A percentile compares a stretch with the other conserved stretches of the same genome.
These are phyloP conservation scores for Otocyon megalotis DNA, from an alignment of 2,113 vertebrate genomes.

Conservation along the genomic window DNA sequence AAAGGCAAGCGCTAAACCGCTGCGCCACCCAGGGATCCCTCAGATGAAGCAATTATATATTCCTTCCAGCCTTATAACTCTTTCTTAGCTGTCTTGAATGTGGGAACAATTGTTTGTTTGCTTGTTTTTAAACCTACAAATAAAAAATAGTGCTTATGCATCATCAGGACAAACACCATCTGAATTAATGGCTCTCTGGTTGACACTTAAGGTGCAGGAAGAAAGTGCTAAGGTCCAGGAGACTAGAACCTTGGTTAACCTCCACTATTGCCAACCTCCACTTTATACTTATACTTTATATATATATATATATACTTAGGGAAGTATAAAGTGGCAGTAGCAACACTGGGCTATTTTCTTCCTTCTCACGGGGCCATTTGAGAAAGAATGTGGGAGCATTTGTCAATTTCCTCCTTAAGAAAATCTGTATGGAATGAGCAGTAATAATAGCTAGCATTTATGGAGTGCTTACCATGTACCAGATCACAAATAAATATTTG, in stretches of 20 bases:
- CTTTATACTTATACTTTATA: not conserved
- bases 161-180: not conserved
- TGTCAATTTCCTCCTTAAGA: slow-evolving; percentile 44
- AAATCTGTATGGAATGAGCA: not conserved
- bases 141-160: not conserved
- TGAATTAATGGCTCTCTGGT: slow-evolving; percentile 22
- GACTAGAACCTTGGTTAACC: not conserved
- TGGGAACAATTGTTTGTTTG: not conserved
- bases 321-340: not conserved
- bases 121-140: slow-evolving; percentile 46
- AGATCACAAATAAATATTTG: slow-evolving; percentile 46
- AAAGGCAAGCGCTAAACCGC: too few species aligned
- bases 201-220: not conserved
- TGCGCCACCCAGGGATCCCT: too few species aligned
- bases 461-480: not conserved
- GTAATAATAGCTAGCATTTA: not conserved
- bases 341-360: slow-evolving; percentile 10
- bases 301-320: not conserved
- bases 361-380: not conserved
- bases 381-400: slow-evolving; percentile 16
- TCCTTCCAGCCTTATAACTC: not conserved
- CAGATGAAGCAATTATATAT: slow-evolving; percentile 25
- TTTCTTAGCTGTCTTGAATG: slow-evolving; percentile 35
- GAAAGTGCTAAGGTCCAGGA: not conserved
- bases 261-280: not conserved